Evolutionary conservation across 2,888 invertebrate genomes (phyloP), one percentile per base, ranked within the genome.

Genomic region (Drymonia ruficornis): DNA sequence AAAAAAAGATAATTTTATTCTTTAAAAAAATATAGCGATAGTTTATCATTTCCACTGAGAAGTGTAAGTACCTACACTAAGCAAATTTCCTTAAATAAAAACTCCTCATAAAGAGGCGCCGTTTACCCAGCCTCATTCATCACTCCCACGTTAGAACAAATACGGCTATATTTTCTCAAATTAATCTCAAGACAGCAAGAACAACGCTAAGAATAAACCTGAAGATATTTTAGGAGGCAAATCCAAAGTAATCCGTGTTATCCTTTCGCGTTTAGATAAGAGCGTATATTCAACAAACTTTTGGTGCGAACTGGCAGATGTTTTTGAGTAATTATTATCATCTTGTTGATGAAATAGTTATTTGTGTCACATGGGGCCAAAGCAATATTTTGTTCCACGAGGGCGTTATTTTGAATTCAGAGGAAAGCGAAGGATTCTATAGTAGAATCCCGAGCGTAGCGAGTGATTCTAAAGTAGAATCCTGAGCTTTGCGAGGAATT

Each of bases 271-370:
- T 28, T 43, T 12, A 43, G 43, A 40, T 48, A 58, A 61, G 61
- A 57, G 51, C 42, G 64, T 54, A 49, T 61, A 57, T 54, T 56
- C 55, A 67, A 65, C 71, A 77, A 73, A 76, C 76, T 63, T 64
- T 69, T 72, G 68, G 70, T 86, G 86, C 68, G 86, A 86, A 84
- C 78, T 69, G 78, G 73, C 87, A 87, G 87, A 83, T 87, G 88
- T 64, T 67, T 63, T 64, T 81, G 81, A 84, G 82, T 82, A 83
- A 84, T 83, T 81, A 79, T 80, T 78, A 50, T 50, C 45, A 18
- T 54, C 53, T 34, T 60, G 57, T 61, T 58, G 45, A 50, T 7
- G 16, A 18, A 40, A 56, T 58, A 59, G 63, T 50, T 43, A 52
- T 56, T 56, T 56, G 45, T 23, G n/a, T n/a, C n/a, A n/a, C n/a